Evolutionary conservation across 2,888 invertebrate species (phyloP).

Genomic region (Hypolimnas misippus): DNA sequence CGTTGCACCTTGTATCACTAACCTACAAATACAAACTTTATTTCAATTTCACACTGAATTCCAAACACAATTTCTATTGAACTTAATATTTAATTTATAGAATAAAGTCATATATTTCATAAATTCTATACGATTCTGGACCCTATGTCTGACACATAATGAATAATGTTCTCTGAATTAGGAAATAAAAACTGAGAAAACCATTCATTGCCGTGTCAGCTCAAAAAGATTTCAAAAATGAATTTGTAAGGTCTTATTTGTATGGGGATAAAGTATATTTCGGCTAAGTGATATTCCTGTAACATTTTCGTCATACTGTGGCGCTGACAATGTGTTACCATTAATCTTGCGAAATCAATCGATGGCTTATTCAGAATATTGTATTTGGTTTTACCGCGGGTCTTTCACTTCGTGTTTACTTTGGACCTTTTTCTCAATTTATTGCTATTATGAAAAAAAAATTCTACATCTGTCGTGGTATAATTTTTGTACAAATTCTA

Average conservation of each 20-base stretch:
- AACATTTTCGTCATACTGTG: constrained; percentile 74
- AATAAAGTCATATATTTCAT: constrained; percentile 48
- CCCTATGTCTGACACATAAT: constrained; percentile 35
- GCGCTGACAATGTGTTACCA: constrained; percentile 82
- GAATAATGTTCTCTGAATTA: constrained; percentile 45
- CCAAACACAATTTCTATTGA: constrained; percentile 73
- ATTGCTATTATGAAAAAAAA: constrained; percentile 64
- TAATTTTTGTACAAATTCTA: constrained; percentile 36
- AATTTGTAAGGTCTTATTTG: constrained; percentile 65
- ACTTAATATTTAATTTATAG: constrained; percentile 50
- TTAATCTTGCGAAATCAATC: constrained; percentile 85
- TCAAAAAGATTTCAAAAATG: constrained; percentile 68
- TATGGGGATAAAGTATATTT: constrained; percentile 65
- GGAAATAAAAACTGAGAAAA: constrained; percentile 54
- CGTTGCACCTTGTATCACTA: constrained; percentile 53
- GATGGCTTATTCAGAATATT: constrained; percentile 84
- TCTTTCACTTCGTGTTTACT: constrained; percentile 80
- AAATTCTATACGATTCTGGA: constrained; percentile 41
- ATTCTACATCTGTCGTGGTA: constrained; percentile 69
- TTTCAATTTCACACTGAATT: constrained; percentile 81
- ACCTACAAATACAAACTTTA: constrained; percentile 65
- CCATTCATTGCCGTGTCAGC: constrained; percentile 68
- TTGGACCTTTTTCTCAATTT: constrained; percentile 81
- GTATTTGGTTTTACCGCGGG: constrained; percentile 80
- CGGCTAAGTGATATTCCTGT: constrained; percentile 60